These are phyloP conservation scores for Megaceryle maxima DNA, from an alignment of 2,113 vertebrate species.

Conservation along the genomic window DNA sequence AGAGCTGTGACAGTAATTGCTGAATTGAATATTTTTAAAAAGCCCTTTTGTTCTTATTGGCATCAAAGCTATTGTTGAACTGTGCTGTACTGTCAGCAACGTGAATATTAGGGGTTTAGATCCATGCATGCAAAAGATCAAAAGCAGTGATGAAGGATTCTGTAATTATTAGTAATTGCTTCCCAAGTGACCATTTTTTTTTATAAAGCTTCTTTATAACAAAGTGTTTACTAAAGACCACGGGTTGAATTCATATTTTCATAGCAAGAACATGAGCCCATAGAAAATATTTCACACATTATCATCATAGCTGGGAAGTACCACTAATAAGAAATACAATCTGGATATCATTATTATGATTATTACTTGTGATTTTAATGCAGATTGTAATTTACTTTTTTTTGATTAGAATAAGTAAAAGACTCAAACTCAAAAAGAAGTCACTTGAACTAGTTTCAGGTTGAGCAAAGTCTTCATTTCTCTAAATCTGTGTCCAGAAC, in stretches of 20 bases:
- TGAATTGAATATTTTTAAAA: constrained; percentile 70
- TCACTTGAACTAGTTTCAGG: background rate
- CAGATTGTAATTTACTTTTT: background rate
- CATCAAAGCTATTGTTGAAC: constrained; percentile 60
- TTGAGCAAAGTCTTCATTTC: background rate
- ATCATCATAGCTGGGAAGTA: constrained; percentile 48
- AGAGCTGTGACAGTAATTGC: constrained; percentile 65
- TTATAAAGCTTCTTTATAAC: constrained; percentile 56
- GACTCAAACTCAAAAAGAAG: background rate
- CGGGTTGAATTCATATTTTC: constrained; percentile 52
- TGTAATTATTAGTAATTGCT: constrained; percentile 74
- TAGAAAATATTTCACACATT: constrained; percentile 38
- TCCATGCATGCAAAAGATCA: constrained; percentile 51
- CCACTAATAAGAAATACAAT: constrained; percentile 28
- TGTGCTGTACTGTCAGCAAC: constrained; percentile 47
- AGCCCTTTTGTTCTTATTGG: constrained; percentile 65
- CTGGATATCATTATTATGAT: background rate
- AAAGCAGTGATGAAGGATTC: constrained; percentile 69
- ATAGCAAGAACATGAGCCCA: constrained; percentile 28
- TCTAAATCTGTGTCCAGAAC: background rate
- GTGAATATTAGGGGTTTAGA: constrained; percentile 43
- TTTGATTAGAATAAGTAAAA: background rate
- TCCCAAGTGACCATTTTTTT: constrained; percentile 73
- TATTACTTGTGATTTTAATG: background rate
- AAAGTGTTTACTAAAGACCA: constrained; percentile 39